Evolutionary conservation across 2,888 invertebrate species (phyloP).

Genomic region (Andrena flavipes): DNA sequence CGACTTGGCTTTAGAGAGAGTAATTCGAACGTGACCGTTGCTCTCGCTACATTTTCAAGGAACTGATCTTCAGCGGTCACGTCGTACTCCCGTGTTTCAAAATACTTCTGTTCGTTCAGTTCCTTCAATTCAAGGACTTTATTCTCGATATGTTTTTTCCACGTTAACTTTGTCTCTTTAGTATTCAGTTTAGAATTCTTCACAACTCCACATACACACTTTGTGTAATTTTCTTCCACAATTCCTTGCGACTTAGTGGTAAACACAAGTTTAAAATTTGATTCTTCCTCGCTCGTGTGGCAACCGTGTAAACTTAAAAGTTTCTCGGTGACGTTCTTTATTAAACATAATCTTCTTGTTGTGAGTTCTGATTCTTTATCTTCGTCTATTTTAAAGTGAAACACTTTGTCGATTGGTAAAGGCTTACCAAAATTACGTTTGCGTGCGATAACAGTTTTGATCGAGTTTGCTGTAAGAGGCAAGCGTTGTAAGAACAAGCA

Average conservation of each 20-base stretch:
- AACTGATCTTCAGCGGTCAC: conserved; percentile 85
- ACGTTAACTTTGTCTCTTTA: conserved; percentile 86
- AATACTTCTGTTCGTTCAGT: conserved; percentile 88
- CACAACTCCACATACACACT: conserved; percentile 87
- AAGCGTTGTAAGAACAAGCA: conserved; percentile 86
- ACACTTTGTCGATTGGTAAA: conserved; percentile 52
- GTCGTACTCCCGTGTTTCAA: conserved; percentile 85
- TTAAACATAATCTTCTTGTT: conserved; percentile 82
- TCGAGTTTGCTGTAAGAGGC: conserved; percentile 73
- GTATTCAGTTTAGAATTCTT: conserved; percentile 86
- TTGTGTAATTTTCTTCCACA: conserved; percentile 71
- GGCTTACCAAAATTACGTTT: conserved; percentile 78
- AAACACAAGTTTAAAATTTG: conserved; percentile 81
- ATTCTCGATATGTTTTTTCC: conserved; percentile 85
- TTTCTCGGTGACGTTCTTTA: conserved; percentile 82
- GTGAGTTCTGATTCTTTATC: conserved; percentile 78
- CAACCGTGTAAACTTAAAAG: conserved; percentile 79
- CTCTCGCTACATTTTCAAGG: conserved; percentile 88
- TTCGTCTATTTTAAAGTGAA: conserved; percentile 69
- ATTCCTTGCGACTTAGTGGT: conserved; percentile 84
- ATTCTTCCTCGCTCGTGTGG: conserved; percentile 73
- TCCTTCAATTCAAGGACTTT: conserved; percentile 70
- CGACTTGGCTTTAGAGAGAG: conserved; percentile 89
- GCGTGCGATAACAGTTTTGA: conserved; percentile 76
- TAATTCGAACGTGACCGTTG: conserved; percentile 89